A percentile compares a stretch with the other conserved stretches of the same genome.
Conservation (phyloP, 2,113 vertebrate species). For the Coptodon bakossiorum region DNA sequence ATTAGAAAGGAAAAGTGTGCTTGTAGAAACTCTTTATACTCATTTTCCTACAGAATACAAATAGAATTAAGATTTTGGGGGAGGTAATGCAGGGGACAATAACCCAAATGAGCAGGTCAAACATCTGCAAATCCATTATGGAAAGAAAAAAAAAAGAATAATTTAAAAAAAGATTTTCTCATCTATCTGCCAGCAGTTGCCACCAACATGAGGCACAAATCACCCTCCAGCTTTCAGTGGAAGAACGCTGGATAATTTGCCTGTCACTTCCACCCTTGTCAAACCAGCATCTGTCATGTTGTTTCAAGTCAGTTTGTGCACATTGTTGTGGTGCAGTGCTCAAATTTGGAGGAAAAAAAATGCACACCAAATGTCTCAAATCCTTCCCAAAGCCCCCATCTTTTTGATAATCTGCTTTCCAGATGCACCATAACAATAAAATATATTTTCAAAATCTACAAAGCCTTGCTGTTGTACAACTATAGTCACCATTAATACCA, state of each 20-base stretch:
- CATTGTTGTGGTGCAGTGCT: neutral
- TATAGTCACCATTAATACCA: neutral
- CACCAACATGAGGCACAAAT: neutral
- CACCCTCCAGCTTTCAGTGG: neutral
- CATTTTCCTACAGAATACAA: neutral
- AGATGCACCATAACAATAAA: neutral
- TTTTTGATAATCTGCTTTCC: neutral
- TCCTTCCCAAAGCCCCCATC: neutral
- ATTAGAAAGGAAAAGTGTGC: neutral
- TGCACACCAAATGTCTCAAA: neutral
- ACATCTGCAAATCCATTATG: neutral
- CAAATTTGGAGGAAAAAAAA: neutral
- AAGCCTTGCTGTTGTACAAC: neutral
- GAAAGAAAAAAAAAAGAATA: rapidly evolving
- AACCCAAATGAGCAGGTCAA: neutral
- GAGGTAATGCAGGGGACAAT: neutral
- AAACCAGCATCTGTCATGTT: neutral
- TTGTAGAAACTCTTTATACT: neutral
- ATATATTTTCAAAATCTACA: neutral
- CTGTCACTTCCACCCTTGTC: neutral
- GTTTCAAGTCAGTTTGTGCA: neutral
- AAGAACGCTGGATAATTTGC: neutral
- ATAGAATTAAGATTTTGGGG: neutral
- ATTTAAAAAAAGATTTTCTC: neutral
- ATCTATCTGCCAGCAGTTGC: neutral